Base-by-base conservation (phyloP, 2,888 invertebrate genomes). In the Sesia apiformis region DNA sequence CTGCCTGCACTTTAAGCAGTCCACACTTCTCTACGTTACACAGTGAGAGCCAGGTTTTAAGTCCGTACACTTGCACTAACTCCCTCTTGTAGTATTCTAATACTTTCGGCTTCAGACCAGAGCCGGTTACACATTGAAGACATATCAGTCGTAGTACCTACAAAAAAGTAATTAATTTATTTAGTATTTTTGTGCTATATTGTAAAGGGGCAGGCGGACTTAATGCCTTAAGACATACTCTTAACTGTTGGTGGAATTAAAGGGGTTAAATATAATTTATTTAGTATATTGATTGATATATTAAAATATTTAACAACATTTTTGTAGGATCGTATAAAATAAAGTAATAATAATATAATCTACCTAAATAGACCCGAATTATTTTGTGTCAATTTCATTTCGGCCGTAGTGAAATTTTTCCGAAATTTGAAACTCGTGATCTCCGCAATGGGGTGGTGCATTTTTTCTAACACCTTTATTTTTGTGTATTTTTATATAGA, bases 21-120 rank as follows among this genome's bases (percentile, higher is more conserved):
- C 97, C 97, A 23, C 94, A 94, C 72, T 95, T 96, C 83, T 98
- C 97, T 57, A 98, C 84, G 78, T 97, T 96, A 60, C 94, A 93
- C 39, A 98, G 79, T 0, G 95, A 94, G 0, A 97, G 91, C 66
- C 97, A 90, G 54, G 95, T 93, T 67, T 95, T 92, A 63, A 96
- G 92, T 0, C 98, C 98, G 74, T 98, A 98, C 0, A 97, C 96
- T 81, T 92, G 92, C 0, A 91, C 91, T 5, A 92, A 66, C 61
- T 92, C 92, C 0, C 90, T 76, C 63, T 92, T 92, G 75, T 92
- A 92, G 68, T 91, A 88, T 62, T 93, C 93, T 54, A 96, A 74
- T 0, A 98, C 91, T 78, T 97, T 97, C 3, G 94, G 94, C 76
- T 98, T 98, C 3, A 99, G 90, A 0, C 99, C 99, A 23, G 97